These are phyloP conservation scores for Gymnodraco acuticeps DNA, from an alignment of 2,797 vertebrate genomes.

Conservation along the genomic window DNA sequence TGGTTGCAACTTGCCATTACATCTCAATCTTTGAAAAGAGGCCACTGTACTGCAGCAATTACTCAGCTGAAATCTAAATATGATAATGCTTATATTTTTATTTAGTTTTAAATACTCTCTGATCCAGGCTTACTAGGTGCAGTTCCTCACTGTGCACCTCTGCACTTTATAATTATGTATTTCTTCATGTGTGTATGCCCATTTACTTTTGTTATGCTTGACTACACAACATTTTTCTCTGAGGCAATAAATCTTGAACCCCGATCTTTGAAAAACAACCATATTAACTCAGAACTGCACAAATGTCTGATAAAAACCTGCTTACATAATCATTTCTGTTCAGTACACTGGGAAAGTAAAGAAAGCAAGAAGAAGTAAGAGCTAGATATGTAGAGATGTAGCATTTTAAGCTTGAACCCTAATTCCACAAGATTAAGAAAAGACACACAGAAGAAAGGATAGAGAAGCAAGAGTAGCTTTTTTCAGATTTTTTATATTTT, in stretches of 20 bases:
- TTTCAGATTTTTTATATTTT: slow-evolving; percentile 81
- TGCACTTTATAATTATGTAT: slow-evolving; percentile 19
- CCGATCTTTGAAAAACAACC: slow-evolving; percentile 37
- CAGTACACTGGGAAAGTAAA: slow-evolving; percentile 5
- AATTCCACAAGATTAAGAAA: slow-evolving; percentile 24
- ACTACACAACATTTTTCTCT: slow-evolving; percentile 50
- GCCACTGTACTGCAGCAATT: background rate
- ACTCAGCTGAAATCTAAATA: slow-evolving; percentile 2
- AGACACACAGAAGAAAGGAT: slow-evolving; percentile 55
- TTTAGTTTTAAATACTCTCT: background rate
- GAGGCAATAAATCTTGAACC: slow-evolving; percentile 51
- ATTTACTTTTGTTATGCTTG: slow-evolving; percentile 55
- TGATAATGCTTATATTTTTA: slow-evolving; percentile 27
- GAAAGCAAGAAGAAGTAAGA: background rate
- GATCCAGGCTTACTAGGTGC: no score
- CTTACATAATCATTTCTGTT: slow-evolving; percentile 34
- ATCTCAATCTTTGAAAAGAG: background rate
- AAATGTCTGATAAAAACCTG: slow-evolving; percentile 21
- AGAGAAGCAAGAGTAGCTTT: slow-evolving; percentile 62
- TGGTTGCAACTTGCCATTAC: background rate
- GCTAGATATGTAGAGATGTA: slow-evolving; percentile 7
- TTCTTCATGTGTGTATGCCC: background rate
- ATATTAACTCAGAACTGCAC: slow-evolving; percentile 42
- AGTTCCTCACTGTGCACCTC: slow-evolving; percentile 18
- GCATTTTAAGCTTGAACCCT: background rate